Percentiles rank a stretch among this genome's conserved stretches.
phyloP scores from a whole-genome alignment of 2,113 vertebrate species.

The Cavia aperea region DNA sequence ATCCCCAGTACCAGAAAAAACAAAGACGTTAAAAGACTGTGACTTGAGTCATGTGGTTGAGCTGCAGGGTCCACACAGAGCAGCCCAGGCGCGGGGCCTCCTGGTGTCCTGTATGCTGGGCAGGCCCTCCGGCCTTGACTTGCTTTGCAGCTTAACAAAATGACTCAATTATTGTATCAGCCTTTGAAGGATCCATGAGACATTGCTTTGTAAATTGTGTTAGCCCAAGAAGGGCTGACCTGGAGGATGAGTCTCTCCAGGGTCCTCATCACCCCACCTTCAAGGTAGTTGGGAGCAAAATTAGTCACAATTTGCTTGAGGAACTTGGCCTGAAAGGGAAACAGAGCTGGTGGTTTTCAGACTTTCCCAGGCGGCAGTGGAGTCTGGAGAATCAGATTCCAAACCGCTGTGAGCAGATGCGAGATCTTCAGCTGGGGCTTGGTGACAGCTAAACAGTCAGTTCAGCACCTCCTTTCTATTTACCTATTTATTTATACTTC shows the following conservation, averaged over 20 bases:
- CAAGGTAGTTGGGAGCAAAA: slow-evolving; percentile 34
- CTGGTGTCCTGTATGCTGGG: neutral
- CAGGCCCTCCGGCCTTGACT: neutral
- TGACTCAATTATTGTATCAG: slow-evolving; percentile 5
- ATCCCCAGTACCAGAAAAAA: neutral
- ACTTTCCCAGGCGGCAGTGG: neutral
- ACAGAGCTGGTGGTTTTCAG: slow-evolving; percentile 41
- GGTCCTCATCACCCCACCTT: neutral
- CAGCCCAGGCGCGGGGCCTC: neutral
- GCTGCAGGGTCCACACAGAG: neutral
- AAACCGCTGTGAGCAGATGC: slow-evolving; percentile 60
- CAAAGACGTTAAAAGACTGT: neutral
- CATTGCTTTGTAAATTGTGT: neutral
- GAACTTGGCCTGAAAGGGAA: slow-evolving; percentile 37
- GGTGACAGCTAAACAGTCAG: neutral
- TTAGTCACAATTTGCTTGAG: slow-evolving; percentile 36
- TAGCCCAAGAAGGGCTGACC: neutral
- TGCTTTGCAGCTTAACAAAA: neutral
- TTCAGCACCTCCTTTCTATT: neutral
- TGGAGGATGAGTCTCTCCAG: neutral
- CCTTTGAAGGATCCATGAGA: neutral
- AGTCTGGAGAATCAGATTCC: slow-evolving; percentile 36
- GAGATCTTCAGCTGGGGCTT: neutral
- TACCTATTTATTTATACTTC: slow-evolving; percentile 26
- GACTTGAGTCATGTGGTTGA: neutral